Evolutionary conservation across 2,113 vertebrate species (phyloP).

Genomic region (Brachirus orientalis): DNA sequence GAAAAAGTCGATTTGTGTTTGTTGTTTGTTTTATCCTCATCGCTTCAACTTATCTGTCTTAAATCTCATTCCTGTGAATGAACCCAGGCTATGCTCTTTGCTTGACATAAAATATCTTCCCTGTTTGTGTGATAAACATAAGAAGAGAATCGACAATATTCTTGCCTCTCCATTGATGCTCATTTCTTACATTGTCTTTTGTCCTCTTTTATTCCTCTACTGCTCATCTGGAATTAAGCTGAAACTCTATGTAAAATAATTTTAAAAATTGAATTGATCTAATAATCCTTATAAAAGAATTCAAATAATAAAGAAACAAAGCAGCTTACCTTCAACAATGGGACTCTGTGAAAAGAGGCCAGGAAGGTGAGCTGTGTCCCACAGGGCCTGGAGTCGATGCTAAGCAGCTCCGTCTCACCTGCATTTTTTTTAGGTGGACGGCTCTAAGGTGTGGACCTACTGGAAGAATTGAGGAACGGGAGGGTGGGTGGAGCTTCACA

Average conservation of each 20-base stretch:
- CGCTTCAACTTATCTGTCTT: slow-evolving; percentile 39
- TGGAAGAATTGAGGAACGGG: not conserved
- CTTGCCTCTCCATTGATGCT: not conserved
- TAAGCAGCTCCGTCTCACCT: slow-evolving; percentile 20
- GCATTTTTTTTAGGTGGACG: not conserved
- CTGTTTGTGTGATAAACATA: slow-evolving; percentile 1
- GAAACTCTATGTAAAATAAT: not conserved
- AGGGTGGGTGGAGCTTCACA: slow-evolving; percentile 31
- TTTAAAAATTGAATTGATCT: not conserved
- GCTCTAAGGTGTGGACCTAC: slow-evolving; percentile 29
- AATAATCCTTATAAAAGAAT: not conserved
- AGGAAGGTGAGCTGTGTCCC: not conserved
- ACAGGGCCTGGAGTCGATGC: not conserved
- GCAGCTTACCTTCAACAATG: slow-evolving; percentile 43
- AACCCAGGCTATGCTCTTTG: too few relatives aligned
- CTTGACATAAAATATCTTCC: slow-evolving; percentile 3
- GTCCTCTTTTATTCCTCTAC: not conserved
- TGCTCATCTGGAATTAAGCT: not conserved
- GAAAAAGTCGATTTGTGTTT: slow-evolving; percentile 14
- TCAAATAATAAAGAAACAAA: slow-evolving; percentile 5
- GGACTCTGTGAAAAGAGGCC: slow-evolving; percentile 1
- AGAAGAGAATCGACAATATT: not conserved
- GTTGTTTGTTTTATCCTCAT: not conserved
- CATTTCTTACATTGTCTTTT: too few relatives aligned
- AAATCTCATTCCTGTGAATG: slow-evolving; percentile 19